Conservation (phyloP, 1,140 invertebrate genomes). For the Hypsibius dujardini region DNA sequence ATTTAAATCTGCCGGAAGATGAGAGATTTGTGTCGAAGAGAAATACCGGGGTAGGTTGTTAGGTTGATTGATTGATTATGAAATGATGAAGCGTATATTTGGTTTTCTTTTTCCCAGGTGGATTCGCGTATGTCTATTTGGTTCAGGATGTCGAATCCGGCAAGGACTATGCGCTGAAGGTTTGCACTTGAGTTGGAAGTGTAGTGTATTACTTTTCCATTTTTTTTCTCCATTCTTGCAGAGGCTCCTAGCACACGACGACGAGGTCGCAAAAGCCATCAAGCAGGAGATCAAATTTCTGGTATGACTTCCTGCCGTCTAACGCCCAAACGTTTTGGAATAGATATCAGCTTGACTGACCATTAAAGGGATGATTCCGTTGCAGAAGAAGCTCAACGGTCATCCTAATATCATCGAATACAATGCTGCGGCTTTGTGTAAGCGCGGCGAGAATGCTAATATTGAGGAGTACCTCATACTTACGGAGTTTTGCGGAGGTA, state of each 20-base stretch:
- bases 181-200: conserved; percentile 21
- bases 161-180: conserved; percentile 65
- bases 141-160: conserved; percentile 67
- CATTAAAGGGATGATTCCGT: conserved; percentile 19
- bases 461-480: conserved; percentile 38
- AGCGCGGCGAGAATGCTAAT: conserved; percentile 33
- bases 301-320: conserved; percentile 30
- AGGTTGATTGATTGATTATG: no score
- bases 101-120: no score
- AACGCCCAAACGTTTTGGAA: conserved; percentile 9
- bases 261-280: conserved; percentile 36
- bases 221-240: conserved; percentile 25
- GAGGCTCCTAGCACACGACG: conserved; percentile 38
- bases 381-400: conserved; percentile 38
- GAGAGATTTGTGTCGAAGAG: no score
- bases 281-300: conserved; percentile 38
- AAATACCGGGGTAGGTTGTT: no score
- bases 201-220: conserved; percentile 7
- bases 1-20: no score
- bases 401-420: conserved; percentile 41
- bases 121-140: conserved; percentile 80
- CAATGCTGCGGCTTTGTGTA: conserved; percentile 36
- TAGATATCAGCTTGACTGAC: background rate
- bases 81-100: no score
- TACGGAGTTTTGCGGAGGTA: conserved; percentile 40